These are phyloP conservation scores for Psittacula derbiana DNA, from an alignment of 2,797 vertebrate species.

Conservation along the genomic window DNA sequence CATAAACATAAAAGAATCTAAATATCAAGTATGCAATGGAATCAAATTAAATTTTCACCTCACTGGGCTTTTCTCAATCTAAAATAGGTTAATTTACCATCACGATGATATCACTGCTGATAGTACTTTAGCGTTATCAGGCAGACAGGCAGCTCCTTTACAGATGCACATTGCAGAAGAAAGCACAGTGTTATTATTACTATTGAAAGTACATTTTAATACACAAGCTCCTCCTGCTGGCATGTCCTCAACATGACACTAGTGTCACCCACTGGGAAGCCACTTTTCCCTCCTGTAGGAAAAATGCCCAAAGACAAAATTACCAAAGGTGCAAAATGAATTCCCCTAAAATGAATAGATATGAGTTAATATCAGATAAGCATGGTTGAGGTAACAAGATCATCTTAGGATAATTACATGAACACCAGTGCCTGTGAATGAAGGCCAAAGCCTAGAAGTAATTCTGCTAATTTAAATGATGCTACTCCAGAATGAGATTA, in stretches of 20 bases:
- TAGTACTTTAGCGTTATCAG: neutral
- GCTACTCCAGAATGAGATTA: neutral
- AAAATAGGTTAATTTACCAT: neutral
- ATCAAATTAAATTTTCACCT: neutral
- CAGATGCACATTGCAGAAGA: neutral
- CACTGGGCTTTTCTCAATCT: neutral
- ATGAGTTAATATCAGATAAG: neutral
- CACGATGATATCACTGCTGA: neutral
- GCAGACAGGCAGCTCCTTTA: neutral
- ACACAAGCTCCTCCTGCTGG: conserved; percentile 70
- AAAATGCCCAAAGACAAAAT: neutral
- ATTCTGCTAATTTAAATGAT: conserved; percentile 6
- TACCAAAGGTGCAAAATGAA: neutral
- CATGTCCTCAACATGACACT: neutral
- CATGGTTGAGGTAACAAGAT: neutral
- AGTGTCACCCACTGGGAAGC: neutral
- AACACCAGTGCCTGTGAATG: neutral
- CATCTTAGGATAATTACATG: neutral
- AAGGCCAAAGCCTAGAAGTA: neutral
- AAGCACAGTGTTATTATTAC: neutral
- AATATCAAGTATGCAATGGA: neutral
- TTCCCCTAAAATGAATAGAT: neutral
- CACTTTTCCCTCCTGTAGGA: neutral
- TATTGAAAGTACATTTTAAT: conserved; percentile 19
- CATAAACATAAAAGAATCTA: neutral